A percentile compares a stretch with the other conserved stretches of the same genome.
Evolutionary conservation across 1,140 invertebrate genomes (phyloP).

Genomic region (Steinernema feltiae): DNA sequence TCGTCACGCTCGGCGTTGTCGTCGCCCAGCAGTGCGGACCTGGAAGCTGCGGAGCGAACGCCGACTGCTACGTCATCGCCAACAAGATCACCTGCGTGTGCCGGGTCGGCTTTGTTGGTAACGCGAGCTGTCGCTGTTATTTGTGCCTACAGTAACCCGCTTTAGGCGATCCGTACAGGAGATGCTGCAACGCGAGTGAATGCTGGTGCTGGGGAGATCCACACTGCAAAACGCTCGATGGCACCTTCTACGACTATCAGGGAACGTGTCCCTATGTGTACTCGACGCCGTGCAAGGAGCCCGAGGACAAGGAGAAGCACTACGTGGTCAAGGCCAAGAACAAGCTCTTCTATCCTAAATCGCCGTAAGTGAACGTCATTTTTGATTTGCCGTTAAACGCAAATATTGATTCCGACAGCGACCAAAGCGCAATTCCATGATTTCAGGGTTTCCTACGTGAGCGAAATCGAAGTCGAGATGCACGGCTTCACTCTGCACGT

Average conservation of each 20-base stretch:
- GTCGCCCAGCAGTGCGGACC: neutral
- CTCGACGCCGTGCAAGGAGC: constrained; percentile 21
- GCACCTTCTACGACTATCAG: constrained; percentile 33
- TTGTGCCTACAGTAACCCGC: constrained; percentile 8
- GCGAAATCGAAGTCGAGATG: constrained; percentile 17
- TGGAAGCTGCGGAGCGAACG: neutral
- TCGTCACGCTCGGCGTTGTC: no score
- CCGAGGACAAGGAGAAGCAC: neutral
- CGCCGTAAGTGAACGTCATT: constrained; percentile 12
- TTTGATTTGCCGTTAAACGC: no score
- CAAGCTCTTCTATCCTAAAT: constrained; percentile 19
- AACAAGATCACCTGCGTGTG: neutral
- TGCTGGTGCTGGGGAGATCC: constrained; percentile 29
- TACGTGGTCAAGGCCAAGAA: constrained; percentile 26
- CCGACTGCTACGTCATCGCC: neutral
- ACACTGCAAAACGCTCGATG: constrained; percentile 40
- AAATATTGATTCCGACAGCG: no score
- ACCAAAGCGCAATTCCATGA: neutral
- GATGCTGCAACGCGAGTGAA: neutral
- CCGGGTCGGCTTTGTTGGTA: neutral
- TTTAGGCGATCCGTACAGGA: constrained; percentile 16
- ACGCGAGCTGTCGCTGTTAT: neutral
- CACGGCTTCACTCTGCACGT: constrained; percentile 24
- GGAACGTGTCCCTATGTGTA: constrained; percentile 35
- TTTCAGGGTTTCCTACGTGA: neutral